Percentiles rank a stretch among this genome's conserved stretches.
Conservation (phyloP, 2,888 invertebrate genomes). For the Eupithecia centaureata region DNA sequence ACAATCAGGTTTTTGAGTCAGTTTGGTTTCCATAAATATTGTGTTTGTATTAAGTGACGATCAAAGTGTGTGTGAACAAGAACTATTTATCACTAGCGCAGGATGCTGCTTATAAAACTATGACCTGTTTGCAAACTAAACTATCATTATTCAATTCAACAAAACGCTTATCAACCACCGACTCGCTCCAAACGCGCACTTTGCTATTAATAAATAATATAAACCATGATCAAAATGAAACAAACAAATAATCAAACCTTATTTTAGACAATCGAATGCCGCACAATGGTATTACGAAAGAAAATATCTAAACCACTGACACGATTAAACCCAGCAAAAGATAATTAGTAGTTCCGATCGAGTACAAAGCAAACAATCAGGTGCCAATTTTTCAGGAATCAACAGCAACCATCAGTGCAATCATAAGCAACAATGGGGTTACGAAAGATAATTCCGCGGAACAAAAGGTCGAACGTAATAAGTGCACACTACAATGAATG, state of each 20-base stretch:
- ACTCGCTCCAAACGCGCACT: not conserved
- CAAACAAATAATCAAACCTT: conserved; percentile 11
- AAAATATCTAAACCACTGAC: conserved; percentile 9
- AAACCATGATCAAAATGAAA: not conserved
- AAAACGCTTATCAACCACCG: conserved; percentile 20
- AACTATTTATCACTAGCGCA: conserved; percentile 23
- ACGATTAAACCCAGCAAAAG: conserved; percentile 18
- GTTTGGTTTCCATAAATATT: not conserved
- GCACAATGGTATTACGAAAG: conserved; percentile 13
- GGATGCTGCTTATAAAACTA: conserved; percentile 28
- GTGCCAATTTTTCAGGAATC: conserved; percentile 44
- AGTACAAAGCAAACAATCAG: conserved; percentile 37
- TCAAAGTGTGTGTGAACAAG: conserved; percentile 7
- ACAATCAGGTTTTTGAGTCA: too few species aligned
- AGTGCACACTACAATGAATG: conserved; percentile 63
- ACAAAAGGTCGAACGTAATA: conserved; percentile 70
- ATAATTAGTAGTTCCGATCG: conserved; percentile 22
- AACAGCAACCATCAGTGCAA: conserved; percentile 51
- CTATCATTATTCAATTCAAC: conserved; percentile 31
- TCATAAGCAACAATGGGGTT: conserved; percentile 56
- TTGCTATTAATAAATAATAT: not conserved
- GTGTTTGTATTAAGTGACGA: not conserved
- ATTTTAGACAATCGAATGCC: not conserved
- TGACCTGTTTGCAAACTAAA: conserved; percentile 32
- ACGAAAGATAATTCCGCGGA: conserved; percentile 67